Evolutionary conservation across 2,797 vertebrate species (phyloP), one percentile per base, ranked within the genome.

Genomic region (Sebastes aleutianus): DNA sequence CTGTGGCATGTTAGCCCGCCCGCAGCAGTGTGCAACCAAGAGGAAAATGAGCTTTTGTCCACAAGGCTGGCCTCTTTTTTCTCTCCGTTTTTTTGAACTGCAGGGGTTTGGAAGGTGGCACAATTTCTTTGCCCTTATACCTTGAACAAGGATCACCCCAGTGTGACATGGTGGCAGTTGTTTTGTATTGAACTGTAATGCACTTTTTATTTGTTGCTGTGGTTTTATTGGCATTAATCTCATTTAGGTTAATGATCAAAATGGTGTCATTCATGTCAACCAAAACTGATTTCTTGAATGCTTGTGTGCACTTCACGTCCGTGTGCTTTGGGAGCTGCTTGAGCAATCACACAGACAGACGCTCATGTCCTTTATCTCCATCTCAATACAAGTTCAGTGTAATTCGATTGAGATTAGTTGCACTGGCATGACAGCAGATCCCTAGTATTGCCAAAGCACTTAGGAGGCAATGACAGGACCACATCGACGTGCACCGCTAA

Each of bases 341-440:
- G 85, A 87, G 85, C 75, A 64, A 84, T 88, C 88, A 83, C 85
- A 82, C 83, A 86, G 80, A 91, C 79, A 86, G 80, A 89, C 64
- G 53, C 83, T 85, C 80, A 58, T 91, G 89, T 95, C 93, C 92
- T 94, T 88, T 92, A 90, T 87, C 86, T 88, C 87, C 80, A 78
- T 95, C 90, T 92, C 93, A 93, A 87, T 93, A 93, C 87, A 85
- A 93, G 91, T 93, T 94, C 92, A 93, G 86, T 94, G 91, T 95
- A 95, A 95, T 95, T 95, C 93, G 24, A 95, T 95, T 95, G 93
- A 93, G 93, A 95, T 95, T 94, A 95, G 93, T 93, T 90, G 92
- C 92, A 91, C 89, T 94, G 92, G 94, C 94, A 95, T 96, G 94
- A 95, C 94, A 95, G 94, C 91, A 94, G 94, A 94, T 94, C 92